phyloP scores from a whole-genome alignment of 92 coral and sea anemone genomes.

The Pocillopora grandis region DNA sequence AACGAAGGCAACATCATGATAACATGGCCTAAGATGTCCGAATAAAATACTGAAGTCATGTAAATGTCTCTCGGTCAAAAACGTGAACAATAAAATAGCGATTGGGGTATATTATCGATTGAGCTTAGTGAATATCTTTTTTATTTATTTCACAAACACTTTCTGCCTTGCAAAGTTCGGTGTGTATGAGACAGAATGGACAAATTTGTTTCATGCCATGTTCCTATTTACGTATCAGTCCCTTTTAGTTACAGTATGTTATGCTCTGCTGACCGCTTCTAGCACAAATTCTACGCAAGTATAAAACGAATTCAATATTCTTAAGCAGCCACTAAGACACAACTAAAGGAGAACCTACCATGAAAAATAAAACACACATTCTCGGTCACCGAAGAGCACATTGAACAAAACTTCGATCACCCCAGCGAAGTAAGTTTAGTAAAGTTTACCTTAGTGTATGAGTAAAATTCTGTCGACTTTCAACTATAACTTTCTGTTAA shows the following conservation, averaged over 20 bases:
- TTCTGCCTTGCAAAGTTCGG: not conserved
- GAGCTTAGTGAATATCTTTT: constrained; percentile 3
- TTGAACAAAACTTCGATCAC: not conserved
- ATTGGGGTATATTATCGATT: not conserved
- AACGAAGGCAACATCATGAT: not conserved
- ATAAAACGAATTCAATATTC: constrained; percentile 17
- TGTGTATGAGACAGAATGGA: not conserved
- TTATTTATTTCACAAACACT: not conserved
- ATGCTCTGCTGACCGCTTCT: not conserved
- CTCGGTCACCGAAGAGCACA: not conserved
- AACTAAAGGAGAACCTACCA: not conserved
- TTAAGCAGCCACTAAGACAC: constrained; percentile 15
- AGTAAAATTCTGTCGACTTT: not conserved
- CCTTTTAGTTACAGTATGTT: not conserved
- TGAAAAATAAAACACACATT: constrained; percentile 3
- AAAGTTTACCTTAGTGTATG: not conserved
- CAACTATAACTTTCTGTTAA: not conserved
- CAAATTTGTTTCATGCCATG: not conserved
- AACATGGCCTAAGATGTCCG: not conserved
- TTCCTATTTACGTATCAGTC: not conserved
- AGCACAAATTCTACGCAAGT: not conserved
- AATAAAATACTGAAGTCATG: not conserved
- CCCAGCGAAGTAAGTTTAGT: not conserved
- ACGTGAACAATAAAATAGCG: not conserved
- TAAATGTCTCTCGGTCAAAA: not conserved